These are phyloP conservation scores for Drosophila lacicola DNA, from an alignment of 2,888 invertebrate species.

Conservation along the genomic window DNA sequence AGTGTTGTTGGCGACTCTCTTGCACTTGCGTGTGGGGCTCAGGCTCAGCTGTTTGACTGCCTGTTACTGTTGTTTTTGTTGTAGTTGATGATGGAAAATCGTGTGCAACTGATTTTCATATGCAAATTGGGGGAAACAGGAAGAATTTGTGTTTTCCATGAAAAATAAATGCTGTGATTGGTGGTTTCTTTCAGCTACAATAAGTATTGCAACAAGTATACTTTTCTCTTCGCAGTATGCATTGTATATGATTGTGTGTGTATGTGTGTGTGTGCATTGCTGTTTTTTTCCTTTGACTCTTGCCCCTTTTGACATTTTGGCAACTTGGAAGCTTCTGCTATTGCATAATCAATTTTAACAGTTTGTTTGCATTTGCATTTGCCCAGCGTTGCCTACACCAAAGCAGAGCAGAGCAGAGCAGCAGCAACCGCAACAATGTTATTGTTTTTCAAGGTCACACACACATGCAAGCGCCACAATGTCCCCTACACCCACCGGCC, in stretches of 20 bases:
- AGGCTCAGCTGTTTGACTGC: conserved; percentile 56
- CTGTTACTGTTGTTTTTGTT: conserved; percentile 23
- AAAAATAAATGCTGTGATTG: conserved; percentile 3
- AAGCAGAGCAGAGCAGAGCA: conserved; percentile 35
- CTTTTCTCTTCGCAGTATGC: neutral
- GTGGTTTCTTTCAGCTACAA: neutral
- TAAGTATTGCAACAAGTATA: conserved; percentile 14
- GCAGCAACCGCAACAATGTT: conserved; percentile 59
- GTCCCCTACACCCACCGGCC: conserved; percentile 48
- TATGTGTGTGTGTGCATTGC: conserved; percentile 31
- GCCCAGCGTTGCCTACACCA: conserved; percentile 44
- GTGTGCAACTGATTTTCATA: conserved; percentile 60
- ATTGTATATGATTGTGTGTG: neutral
- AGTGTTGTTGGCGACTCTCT: conserved; percentile 32
- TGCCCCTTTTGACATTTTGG: conserved; percentile 39
- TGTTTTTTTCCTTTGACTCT: conserved; percentile 41
- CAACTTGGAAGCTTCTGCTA: conserved; percentile 40
- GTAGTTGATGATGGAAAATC: conserved; percentile 40
- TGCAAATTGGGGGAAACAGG: conserved; percentile 38
- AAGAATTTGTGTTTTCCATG: conserved; percentile 34
- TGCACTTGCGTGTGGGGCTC: conserved; percentile 59
- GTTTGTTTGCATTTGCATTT: conserved; percentile 71
- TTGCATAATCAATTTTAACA: conserved; percentile 70
- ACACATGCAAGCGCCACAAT: conserved; percentile 41
- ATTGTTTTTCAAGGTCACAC: conserved; percentile 74